These are phyloP conservation scores for Drosophila gaucha DNA, from an alignment of 2,888 invertebrate genomes.

Conservation along the genomic window DNA sequence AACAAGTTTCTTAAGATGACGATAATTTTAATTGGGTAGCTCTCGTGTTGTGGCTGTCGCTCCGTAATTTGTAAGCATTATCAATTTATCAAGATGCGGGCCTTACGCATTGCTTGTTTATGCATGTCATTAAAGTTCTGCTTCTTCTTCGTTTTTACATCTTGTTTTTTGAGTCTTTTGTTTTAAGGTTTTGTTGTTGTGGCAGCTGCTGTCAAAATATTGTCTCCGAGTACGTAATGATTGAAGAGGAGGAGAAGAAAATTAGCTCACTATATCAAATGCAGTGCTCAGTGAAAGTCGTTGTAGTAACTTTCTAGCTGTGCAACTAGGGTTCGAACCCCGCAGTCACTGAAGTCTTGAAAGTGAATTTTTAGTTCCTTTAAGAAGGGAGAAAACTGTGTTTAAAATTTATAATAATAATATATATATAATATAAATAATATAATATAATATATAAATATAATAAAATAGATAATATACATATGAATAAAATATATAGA, in stretches of 20 bases:
- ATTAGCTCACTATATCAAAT: background rate
- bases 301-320: background rate
- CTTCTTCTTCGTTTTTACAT: background rate
- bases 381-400: too few species aligned
- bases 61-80: slow-evolving; percentile 70
- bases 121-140: slow-evolving; percentile 63
- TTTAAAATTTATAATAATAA: too few species aligned
- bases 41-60: slow-evolving; percentile 30
- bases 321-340: background rate
- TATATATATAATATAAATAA: too few species aligned
- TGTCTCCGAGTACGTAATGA: slow-evolving; percentile 12
- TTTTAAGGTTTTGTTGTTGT: slow-evolving; percentile 26
- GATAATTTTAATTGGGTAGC: slow-evolving; percentile 66
- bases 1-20: slow-evolving; percentile 60
- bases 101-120: slow-evolving; percentile 44
- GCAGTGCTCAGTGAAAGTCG: background rate
- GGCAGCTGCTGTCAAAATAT: slow-evolving; percentile 74
- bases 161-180: slow-evolving; percentile 21
- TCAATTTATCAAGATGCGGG: slow-evolving; percentile 72
- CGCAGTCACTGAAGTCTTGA: background rate
- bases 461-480: too few species aligned
- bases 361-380: background rate
- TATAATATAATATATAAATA: too few species aligned
- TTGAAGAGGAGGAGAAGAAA: background rate
- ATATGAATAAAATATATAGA: too few species aligned